Evolutionary conservation across 1,140 invertebrate species (phyloP).

Genomic region (Cepaea nemoralis): DNA sequence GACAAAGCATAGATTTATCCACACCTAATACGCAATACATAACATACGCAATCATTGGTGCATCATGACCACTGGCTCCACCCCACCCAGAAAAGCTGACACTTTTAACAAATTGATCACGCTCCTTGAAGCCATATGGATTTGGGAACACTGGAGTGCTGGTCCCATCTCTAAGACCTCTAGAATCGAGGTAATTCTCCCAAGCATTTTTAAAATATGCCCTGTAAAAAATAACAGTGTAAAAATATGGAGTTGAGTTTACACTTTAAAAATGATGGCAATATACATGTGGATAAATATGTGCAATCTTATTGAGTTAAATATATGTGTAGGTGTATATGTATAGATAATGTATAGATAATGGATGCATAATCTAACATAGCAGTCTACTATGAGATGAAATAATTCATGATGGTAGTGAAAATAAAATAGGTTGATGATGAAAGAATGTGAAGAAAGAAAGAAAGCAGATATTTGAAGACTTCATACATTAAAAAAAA

Average conservation of each 20-base stretch:
- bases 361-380: no score
- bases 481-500: no score
- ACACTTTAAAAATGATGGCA: neutral
- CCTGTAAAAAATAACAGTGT: constrained; percentile 44
- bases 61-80: constrained; percentile 69
- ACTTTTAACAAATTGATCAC: constrained; percentile 66
- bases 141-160: constrained; percentile 60
- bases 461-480: no score
- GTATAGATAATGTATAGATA: no score
- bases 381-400: no score
- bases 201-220: constrained; percentile 64
- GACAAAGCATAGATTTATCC: no score
- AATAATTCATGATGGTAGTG: no score
- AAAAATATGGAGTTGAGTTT: neutral
- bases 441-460: no score
- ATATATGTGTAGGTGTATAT: no score
- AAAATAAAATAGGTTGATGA: no score
- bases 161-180: constrained; percentile 56
- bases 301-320: no score
- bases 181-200: constrained; percentile 60
- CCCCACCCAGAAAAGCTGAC: constrained; percentile 66
- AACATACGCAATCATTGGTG: constrained; percentile 69
- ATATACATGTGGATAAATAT: no score
- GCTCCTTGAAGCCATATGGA: constrained; percentile 58
- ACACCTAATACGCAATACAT: neutral